Evolutionary conservation across 2,113 vertebrate species (phyloP), one percentile per base, ranked within the genome.

Genomic region (Petrocephalus microphthalmus): DNA sequence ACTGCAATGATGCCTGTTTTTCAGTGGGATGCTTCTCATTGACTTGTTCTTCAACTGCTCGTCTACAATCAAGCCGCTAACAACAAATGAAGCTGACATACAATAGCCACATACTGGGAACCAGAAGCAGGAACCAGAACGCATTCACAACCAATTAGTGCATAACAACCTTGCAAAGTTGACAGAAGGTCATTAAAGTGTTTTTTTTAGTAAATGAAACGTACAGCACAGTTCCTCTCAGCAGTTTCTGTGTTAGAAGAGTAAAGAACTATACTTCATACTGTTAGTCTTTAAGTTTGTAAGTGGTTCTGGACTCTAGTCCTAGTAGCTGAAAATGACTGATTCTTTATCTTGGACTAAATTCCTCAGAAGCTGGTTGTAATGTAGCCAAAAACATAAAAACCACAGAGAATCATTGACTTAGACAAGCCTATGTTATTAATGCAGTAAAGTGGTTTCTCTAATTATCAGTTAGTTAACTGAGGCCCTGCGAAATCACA

Each of bases 401-500:
- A 78, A 78, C 71, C 71, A 42, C 71, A 78, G 71, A 78, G 71
- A 78, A 78, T 78, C 71, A 78, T 78, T 78, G 71, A 78, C 71
- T 78, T 78, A 78, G 71, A 78, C n/a, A 87, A 64, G 60, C 37
- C 53, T 47, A 60, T 42, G 29, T 87, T 45, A 45, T 60, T 57
- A 60, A 64, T 53, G 51, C 25, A 53, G 25, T 57, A 64, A 87
- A 87, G 86, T 71, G 86, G 57, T 67, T 87, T 78, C 71, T 15
- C 71, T 78, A 78, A 78, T 78, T 78, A 78, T 78, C 71, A 78
- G 71, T 78, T 78, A 78, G 71, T 78, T 78, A 78, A 29, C 87
- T 60, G 19, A 82, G 83, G 42, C 87, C 42, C 53, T 45, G 85
- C 33, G 45, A 71, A 88, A 78, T 88, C 89, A 64, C n/a, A 78